These are phyloP conservation scores for Drosophila fuyamai DNA, from an alignment of 1,140 invertebrate species.

Conservation along the genomic window DNA sequence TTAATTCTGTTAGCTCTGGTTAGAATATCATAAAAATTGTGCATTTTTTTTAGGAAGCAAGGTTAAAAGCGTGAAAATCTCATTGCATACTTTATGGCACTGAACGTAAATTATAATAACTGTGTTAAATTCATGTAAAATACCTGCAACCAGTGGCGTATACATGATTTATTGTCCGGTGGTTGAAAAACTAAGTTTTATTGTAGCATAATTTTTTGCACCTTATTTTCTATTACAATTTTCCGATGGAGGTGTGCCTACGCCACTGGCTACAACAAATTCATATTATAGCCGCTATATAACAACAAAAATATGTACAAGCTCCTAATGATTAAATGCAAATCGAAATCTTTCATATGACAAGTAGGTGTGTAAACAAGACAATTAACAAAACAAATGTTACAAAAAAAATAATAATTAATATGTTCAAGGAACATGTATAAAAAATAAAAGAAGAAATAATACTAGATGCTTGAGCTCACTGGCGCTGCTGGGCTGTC, in stretches of 20 bases:
- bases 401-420: constrained; percentile 12
- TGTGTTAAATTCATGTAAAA: constrained; percentile 20
- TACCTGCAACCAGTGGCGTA: too few relatives aligned
- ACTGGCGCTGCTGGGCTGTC: constrained; percentile 21
- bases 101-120: constrained; percentile 31
- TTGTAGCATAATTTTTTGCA: too few relatives aligned
- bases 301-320: constrained; percentile 41
- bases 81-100: constrained; percentile 78
- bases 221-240: too few relatives aligned
- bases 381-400: constrained; percentile 34
- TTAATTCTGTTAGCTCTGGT: constrained; percentile 53
- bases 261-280: neutral
- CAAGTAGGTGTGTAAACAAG: constrained; percentile 66
- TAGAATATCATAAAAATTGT: constrained; percentile 18
- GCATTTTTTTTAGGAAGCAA: constrained; percentile 42
- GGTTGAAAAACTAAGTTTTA: too few relatives aligned
- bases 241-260: too few relatives aligned
- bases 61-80: constrained; percentile 83
- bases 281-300: constrained; percentile 12
- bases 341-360: constrained; percentile 22
- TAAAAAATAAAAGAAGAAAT: constrained; percentile 11
- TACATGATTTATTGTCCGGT: too few relatives aligned
- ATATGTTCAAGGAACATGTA: neutral
- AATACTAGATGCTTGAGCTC: constrained; percentile 42
- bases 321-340: constrained; percentile 26